Evolutionary conservation across 2,113 vertebrate genomes (phyloP).

Genomic region (Orientallactaga bullata): DNA sequence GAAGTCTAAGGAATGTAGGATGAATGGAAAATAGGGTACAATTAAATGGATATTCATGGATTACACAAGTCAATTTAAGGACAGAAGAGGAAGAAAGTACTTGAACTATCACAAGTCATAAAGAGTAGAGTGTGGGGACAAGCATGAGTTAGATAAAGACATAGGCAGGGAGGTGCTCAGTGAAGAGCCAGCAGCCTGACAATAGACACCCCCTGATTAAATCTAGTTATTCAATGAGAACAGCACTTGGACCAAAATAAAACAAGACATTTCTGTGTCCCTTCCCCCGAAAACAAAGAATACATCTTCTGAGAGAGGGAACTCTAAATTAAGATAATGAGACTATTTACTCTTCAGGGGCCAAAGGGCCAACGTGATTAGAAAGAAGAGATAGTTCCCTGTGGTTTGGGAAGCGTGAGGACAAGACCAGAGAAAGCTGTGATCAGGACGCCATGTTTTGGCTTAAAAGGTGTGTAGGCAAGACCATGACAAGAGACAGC

Average conservation of each 20-base stretch:
- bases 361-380: neutral
- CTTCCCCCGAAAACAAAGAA: neutral
- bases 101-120: neutral
- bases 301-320: neutral
- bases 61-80: neutral
- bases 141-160: neutral
- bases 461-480: neutral
- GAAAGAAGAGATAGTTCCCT: neutral
- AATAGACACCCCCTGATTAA: neutral
- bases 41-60: neutral
- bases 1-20: neutral
- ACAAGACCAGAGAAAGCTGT: neutral
- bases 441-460: neutral
- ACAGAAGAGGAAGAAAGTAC: neutral
- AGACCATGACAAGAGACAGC: neutral
- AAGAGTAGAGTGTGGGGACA: neutral
- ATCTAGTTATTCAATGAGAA: neutral
- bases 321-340: neutral
- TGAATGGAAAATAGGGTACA: neutral
- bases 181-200: accelerated
- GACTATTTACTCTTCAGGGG: neutral
- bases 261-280: neutral
- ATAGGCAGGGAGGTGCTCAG: accelerated
- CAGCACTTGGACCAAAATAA: neutral
- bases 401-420: neutral